phyloP scores from a whole-genome alignment of 2,888 invertebrate species.

The Cosmorhoe ocellata region DNA sequence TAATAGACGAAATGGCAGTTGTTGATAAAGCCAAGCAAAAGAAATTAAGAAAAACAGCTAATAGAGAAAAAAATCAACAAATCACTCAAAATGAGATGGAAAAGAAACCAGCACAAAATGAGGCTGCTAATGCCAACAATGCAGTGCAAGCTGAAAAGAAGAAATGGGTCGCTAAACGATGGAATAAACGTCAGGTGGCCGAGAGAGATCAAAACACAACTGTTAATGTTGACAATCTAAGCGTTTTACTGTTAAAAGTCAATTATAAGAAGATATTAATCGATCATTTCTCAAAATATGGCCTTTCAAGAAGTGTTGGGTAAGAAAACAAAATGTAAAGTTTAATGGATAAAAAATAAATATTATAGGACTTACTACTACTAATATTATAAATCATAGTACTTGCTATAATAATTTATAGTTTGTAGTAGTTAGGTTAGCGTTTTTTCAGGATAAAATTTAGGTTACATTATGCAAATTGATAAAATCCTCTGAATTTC shows the following conservation, averaged over 20 bases:
- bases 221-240: conserved; percentile 64
- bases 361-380: too few species aligned
- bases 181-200: conserved; percentile 66
- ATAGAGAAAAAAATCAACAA: conserved; percentile 43
- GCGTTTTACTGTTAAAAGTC: conserved; percentile 50
- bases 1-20: conserved; percentile 71
- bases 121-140: neutral
- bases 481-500: neutral
- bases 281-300: conserved; percentile 62
- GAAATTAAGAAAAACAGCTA: conserved; percentile 48
- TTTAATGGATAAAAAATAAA: too few species aligned
- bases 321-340: too few species aligned
- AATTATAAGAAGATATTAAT: conserved; percentile 52
- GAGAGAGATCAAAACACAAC: conserved; percentile 41
- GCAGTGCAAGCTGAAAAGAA: conserved; percentile 23
- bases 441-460: too few species aligned
- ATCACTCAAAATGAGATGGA: neutral
- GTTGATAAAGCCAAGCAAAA: conserved; percentile 61
- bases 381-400: too few species aligned
- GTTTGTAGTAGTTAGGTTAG: too few species aligned
- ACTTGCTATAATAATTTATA: too few species aligned
- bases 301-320: conserved; percentile 64
- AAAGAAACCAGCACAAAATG: neutral
- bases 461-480: too few species aligned
- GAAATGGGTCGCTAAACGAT: conserved; percentile 68